Base-by-base conservation (phyloP, 1,140 invertebrate genomes). In the Saccostrea glomerata region DNA sequence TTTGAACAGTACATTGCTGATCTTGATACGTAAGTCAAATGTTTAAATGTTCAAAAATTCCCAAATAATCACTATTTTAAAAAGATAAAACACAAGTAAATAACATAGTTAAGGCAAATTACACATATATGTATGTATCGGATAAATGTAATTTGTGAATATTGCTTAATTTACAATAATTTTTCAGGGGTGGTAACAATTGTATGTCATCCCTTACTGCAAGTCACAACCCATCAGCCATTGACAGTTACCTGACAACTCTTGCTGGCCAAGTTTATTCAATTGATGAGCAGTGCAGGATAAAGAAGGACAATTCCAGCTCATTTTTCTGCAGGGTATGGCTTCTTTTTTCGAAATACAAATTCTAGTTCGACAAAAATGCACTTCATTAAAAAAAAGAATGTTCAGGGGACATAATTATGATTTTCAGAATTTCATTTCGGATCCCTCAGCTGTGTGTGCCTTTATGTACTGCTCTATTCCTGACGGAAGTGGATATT, bases 401-500 rank as follows among this genome's bases (percentile, higher is more conserved):
- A 63, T 63, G n/a, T 13, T 63, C 9, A 0, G n/a, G n/a, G n/a
- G n/a, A 20, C n/a, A 20, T 15, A 20, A 66, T 66, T 66, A 7
- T 20, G 17, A n/a, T 20, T 30, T 82, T 82, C 1, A 82, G 77
- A 36, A 82, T 17, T 82, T 82, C 40, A 12, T 40, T 9, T 82
- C 36, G 30, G 40, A 82, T 30, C 25, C 40, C 17, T 17, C 77
- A 40, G 77, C 25, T 20, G 40, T 82, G 17, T 82, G 77, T 82
- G 77, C 30, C 6, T 82, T 82, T 82, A 82, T 82, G 40, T 82
- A 82, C 30, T 82, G 77, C 30, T 36, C 30, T 82, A 82, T 82
- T 17, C 40, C 77, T 66, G 60, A 66, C 77, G 77, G 77, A 47
- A 40, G 30, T 25, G 25, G 30, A 12, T 82, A 36, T 20, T 82